phyloP scores from a whole-genome alignment of 2,888 invertebrate genomes.

The Calliopum simillimum region DNA sequence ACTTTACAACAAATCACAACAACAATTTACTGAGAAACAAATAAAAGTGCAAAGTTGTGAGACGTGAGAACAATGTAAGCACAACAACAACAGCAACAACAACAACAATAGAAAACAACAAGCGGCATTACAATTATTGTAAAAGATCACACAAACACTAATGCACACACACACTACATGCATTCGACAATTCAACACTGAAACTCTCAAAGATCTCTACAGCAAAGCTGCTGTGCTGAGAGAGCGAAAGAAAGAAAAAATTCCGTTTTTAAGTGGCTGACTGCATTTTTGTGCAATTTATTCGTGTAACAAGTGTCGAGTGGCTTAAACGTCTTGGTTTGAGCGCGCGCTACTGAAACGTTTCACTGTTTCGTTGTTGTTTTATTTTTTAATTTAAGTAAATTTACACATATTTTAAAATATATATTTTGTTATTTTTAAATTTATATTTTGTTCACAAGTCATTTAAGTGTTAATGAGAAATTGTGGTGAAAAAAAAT shows the following conservation, averaged over 20 bases:
- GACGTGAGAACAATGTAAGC: no score
- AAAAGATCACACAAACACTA: constrained; percentile 8
- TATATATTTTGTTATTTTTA: not conserved
- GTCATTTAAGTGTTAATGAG: not conserved
- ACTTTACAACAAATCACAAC: no score
- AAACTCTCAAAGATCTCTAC: not conserved
- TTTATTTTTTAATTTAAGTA: constrained; percentile 2
- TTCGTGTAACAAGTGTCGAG: constrained; percentile 46
- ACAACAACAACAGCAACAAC: no score
- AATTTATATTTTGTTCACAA: not conserved
- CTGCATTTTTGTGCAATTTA: constrained; percentile 47
- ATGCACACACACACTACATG: constrained; percentile 3
- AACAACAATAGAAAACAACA: no score
- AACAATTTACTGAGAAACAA: no score
- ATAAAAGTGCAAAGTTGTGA: no score
- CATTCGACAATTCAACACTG: not conserved
- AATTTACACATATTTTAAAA: not conserved
- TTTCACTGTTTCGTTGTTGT: not conserved
- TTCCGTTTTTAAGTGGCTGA: constrained; percentile 48
- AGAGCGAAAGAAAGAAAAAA: constrained; percentile 14
- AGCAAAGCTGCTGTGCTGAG: not conserved
- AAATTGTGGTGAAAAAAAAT: not conserved
- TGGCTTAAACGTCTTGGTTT: constrained; percentile 33
- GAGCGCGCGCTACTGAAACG: constrained; percentile 2
- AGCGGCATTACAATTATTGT: constrained; percentile 2